Conservation (phyloP, 2,797 vertebrate species). For the Pampus argenteus region DNA sequence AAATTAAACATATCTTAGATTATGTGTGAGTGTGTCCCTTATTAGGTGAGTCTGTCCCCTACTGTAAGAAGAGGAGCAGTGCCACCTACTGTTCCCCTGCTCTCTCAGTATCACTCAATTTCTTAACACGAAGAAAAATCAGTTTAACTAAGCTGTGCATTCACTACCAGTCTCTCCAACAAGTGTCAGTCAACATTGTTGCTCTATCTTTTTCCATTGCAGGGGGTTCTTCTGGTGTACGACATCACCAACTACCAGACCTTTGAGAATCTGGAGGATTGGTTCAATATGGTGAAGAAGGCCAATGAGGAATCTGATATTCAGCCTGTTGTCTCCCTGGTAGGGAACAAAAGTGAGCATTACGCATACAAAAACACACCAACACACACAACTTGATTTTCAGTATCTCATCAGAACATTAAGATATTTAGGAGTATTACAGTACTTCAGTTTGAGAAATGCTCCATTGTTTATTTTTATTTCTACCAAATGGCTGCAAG, state of each 20-base stretch:
- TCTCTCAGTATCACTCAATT: conserved; percentile 31
- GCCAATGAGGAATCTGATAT: conserved; percentile 93
- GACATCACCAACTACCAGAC: conserved; percentile 98
- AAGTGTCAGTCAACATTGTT: not conserved
- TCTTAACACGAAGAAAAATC: conserved; percentile 21
- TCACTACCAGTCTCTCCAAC: not conserved
- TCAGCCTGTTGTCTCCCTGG: conserved; percentile 91
- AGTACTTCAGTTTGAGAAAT: not conserved
- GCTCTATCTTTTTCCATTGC: conserved; percentile 53
- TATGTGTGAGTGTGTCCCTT: conserved; percentile 31
- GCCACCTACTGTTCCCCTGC: conserved; percentile 82
- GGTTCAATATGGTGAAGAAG: conserved; percentile 95
- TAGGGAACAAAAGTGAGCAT: conserved; percentile 98
- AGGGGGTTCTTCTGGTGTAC: conserved; percentile 97
- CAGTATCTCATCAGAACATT: not conserved
- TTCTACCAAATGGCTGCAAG: conserved; percentile 12
- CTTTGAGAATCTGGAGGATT: conserved; percentile 99
- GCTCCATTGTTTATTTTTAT: not conserved
- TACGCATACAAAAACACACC: conserved; percentile 1
- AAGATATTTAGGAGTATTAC: not conserved
- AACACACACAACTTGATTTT: not conserved
- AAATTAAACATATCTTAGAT: conserved; percentile 8
- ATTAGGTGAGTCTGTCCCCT: conserved; percentile 23
- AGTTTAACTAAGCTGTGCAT: not conserved
- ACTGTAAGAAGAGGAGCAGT: conserved; percentile 74